Percentiles rank a stretch among this genome's conserved stretches.
These are phyloP conservation scores for Dendrocopos noguchii DNA, from an alignment of 2,113 vertebrate species.

Conservation along the genomic window DNA sequence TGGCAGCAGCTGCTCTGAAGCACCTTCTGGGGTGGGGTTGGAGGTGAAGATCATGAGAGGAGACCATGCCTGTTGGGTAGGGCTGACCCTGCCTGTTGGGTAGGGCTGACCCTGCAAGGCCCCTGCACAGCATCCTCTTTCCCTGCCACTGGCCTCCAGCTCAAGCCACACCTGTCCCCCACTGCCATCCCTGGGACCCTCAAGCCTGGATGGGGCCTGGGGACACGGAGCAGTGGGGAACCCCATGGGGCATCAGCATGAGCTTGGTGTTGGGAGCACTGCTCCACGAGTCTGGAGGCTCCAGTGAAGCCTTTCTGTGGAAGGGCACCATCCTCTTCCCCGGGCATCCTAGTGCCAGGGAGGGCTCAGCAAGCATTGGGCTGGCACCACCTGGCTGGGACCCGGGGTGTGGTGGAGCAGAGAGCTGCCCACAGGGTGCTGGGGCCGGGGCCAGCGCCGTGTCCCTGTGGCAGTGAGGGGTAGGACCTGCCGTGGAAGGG, in stretches of 20 bases:
- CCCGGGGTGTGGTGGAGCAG: neutral
- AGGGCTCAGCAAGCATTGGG: neutral
- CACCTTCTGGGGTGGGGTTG: neutral
- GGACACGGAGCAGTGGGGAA: rapidly evolving
- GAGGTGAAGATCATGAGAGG: neutral
- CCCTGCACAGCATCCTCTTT: neutral
- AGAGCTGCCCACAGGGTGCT: rapidly evolving
- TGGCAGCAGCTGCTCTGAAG: neutral
- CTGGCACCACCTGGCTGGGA: rapidly evolving
- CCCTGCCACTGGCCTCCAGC: neutral
- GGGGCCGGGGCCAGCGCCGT: rapidly evolving
- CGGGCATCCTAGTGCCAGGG: neutral
- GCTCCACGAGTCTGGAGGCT: neutral
- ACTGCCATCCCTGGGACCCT: neutral
- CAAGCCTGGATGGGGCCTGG: neutral
- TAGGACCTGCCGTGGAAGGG: neutral
- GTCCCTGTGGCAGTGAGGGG: rapidly evolving
- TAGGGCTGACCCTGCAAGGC: neutral
- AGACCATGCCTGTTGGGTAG: neutral
- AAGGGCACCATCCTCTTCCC: neutral
- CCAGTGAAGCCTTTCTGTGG: neutral
- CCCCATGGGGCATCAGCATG: too few species aligned
- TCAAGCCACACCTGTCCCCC: neutral
- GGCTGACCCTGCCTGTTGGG: neutral
- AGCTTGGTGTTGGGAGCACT: neutral